Percentiles rank a stretch among this genome's conserved stretches.
Conservation (phyloP, 2,797 vertebrate species). For the Somateria mollissima region DNA sequence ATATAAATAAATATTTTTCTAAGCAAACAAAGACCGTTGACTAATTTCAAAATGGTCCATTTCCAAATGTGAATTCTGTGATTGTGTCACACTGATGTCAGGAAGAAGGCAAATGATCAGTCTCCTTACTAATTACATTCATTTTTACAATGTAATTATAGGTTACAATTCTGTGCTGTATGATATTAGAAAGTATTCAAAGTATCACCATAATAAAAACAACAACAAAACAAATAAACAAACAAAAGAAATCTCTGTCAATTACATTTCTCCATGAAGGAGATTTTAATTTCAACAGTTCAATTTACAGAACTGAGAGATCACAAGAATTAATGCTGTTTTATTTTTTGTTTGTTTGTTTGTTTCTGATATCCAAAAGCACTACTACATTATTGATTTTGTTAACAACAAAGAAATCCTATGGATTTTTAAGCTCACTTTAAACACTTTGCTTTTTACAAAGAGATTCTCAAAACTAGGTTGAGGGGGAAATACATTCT, state of each 20-base stretch:
- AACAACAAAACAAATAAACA: not conserved
- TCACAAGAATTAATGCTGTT: not conserved
- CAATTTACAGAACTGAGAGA: not conserved
- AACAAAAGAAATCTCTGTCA: not conserved
- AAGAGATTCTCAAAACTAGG: not conserved
- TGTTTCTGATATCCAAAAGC: not conserved
- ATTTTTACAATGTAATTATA: conserved; percentile 2
- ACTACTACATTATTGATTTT: conserved; percentile 24
- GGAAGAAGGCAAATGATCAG: not conserved
- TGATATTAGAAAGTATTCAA: not conserved
- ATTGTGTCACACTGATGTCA: not conserved
- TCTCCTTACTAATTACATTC: not conserved
- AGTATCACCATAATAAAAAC: not conserved
- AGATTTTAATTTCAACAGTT: not conserved
- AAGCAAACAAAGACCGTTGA: not conserved
- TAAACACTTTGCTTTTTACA: not conserved
- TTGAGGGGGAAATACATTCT: not conserved
- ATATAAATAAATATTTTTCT: not conserved
- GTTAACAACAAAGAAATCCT: conserved; percentile 28
- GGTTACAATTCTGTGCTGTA: not conserved
- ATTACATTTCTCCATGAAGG: not conserved
- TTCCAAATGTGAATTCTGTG: not conserved
- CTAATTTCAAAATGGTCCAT: not conserved
- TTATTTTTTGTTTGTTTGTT: not conserved
- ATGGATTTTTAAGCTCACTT: conserved; percentile 35